Evolutionary conservation across 2,888 invertebrate genomes (phyloP).

Genomic region (Leistus spinibarbis): DNA sequence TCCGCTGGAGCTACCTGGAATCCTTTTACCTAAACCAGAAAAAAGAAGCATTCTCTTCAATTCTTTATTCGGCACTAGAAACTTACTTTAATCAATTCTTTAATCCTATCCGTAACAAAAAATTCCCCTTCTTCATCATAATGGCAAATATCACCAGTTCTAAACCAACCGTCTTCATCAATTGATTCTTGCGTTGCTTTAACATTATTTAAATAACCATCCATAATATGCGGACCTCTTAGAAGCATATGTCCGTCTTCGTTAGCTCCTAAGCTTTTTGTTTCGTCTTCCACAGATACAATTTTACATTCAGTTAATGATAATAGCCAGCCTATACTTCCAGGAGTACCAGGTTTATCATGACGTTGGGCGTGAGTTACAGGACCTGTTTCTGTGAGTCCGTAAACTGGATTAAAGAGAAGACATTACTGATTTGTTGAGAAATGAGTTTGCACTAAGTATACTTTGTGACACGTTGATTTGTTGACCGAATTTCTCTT

Average conservation of each 20-base stretch:
- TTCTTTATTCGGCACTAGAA: constrained; percentile 40
- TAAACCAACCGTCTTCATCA: constrained; percentile 71
- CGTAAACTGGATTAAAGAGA: constrained; percentile 62
- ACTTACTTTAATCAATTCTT: constrained; percentile 78
- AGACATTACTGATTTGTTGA: not conserved
- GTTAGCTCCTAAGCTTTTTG: constrained; percentile 63
- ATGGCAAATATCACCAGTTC: constrained; percentile 70
- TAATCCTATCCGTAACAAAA: constrained; percentile 73
- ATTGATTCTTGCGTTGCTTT: constrained; percentile 72
- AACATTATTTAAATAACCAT: constrained; percentile 73
- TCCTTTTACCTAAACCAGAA: constrained; percentile 58
- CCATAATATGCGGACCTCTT: constrained; percentile 79
- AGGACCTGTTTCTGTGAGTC: constrained; percentile 75
- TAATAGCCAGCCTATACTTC: constrained; percentile 62
- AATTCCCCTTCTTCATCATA: constrained; percentile 67
- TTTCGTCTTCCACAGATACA: constrained; percentile 57
- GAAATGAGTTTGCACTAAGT: not conserved
- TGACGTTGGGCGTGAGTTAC: constrained; percentile 46
- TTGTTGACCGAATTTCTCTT: constrained; percentile 52
- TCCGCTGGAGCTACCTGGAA: constrained; percentile 56
- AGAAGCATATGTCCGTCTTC: constrained; percentile 74
- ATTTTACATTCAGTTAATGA: constrained; percentile 68
- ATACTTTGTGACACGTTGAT: constrained; percentile 11
- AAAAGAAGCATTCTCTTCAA: no score
- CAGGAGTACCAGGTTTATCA: constrained; percentile 12